Evolutionary conservation across 1,140 invertebrate species (phyloP), one percentile per base, ranked within the genome.

Genomic region (Cataglyphis hispanica): DNA sequence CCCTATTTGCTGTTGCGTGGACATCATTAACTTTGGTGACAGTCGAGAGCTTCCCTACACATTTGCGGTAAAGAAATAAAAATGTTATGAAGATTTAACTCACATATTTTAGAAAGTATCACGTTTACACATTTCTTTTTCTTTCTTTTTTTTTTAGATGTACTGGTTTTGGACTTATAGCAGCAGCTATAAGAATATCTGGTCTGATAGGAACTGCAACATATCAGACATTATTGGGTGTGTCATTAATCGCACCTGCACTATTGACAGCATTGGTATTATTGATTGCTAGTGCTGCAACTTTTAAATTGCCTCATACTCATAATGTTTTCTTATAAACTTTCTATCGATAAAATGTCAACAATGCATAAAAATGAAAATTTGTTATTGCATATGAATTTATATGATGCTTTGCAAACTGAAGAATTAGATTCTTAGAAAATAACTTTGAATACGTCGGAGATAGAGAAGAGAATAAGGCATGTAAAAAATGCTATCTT

Each of bases 281-380:
- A 66, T 67, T 94, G 25, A 90, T 93, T 61, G 92, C 91, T 8
- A 94, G 93, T 85, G 86, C 92, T n/a, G 89, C 91, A 46, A 93
- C 92, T n/a, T 90, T 94, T 34, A 92, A 94, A 89, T 91, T 94
- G 88, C 93, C 93, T 78, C 92, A 94, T 72, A 94, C 93, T 84
- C 92, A 93, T 87, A 91, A 91, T 60, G 93, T 94, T 80, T 94
- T 93, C 85, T 91, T 94, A 84, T 94, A 93, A 94, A 72, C 56
- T 81, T 77, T 58, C 53, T 31, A 66, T 69, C 10, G 64, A n/a
- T 60, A 34, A 13, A 72, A 58, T 34, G 27, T 31, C 22, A 58
- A 11, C 50, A 46, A 63, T 16, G 19, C 11, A 5, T 60, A 11
- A 43, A 72, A 13, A 13, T 34, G 70, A 43, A 70, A 58, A 16